A percentile compares a stretch with the other conserved stretches of the same genome.
phyloP scores from a whole-genome alignment of 2,113 vertebrate species.

The Charadrius vociferus region DNA sequence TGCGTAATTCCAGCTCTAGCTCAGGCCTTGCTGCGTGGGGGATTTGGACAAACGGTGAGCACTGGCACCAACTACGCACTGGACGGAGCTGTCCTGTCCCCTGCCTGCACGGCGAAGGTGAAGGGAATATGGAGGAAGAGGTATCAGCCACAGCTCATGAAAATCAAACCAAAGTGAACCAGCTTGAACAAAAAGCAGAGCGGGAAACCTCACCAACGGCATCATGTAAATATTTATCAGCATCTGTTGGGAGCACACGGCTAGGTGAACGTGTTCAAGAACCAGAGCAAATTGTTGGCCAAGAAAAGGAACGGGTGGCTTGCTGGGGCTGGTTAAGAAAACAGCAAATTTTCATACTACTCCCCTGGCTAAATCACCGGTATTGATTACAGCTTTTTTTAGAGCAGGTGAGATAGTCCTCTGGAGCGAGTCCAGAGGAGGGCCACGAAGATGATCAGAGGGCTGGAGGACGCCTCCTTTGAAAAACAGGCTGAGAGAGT shows the following conservation, averaged over 20 bases:
- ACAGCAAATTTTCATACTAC: not conserved
- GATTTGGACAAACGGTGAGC: accelerated
- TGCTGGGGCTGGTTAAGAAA: not conserved
- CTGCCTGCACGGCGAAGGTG: not conserved
- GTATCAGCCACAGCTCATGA: not conserved
- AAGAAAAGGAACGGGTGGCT: not conserved
- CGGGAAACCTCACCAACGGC: accelerated
- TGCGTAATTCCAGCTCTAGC: not conserved
- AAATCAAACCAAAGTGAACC: not conserved
- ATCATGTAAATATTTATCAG: not conserved
- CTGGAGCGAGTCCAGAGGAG: not conserved
- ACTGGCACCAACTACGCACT: accelerated
- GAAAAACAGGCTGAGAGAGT: not conserved
- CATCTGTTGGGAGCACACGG: accelerated
- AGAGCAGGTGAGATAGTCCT: not conserved
- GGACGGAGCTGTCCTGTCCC: not conserved
- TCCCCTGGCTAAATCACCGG: not conserved
- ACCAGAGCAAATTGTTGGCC: not conserved
- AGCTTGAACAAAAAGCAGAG: not conserved
- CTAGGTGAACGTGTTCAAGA: not conserved
- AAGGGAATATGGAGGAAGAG: too few species aligned
- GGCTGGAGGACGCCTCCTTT: not conserved
- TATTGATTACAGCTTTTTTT: not conserved
- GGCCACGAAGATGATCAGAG: accelerated
- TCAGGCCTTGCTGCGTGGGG: not conserved